Evolutionary conservation across 23 tunicate species (phyloP).

Genomic region (Ciona savignyi): DNA sequence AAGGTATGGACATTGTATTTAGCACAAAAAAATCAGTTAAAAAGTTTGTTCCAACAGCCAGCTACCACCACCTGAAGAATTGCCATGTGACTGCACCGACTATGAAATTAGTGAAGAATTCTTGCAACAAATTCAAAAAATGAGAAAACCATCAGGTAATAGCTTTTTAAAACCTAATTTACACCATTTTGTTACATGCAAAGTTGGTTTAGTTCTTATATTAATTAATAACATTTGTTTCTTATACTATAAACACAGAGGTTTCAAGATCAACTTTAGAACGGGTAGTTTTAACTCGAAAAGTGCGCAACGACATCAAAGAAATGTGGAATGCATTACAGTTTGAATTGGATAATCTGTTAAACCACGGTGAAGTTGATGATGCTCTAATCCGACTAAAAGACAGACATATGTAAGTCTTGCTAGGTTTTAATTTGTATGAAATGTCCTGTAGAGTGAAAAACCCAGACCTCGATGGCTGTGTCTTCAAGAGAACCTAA

Average conservation of each 20-base stretch:
- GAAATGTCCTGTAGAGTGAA: no score
- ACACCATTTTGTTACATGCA: no score
- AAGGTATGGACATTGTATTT: not conserved
- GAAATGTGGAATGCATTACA: not conserved
- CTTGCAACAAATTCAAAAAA: not conserved
- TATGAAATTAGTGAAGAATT: not conserved
- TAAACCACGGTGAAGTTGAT: not conserved
- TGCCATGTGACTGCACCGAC: not conserved
- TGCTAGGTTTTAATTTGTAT: no score
- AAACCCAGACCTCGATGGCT: no score
- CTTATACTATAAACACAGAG: no score
- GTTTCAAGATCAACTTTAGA: not conserved
- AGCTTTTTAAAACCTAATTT: no score
- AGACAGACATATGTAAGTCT: not conserved
- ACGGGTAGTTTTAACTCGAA: not conserved
- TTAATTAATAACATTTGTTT: no score
- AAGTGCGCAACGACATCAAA: not conserved
- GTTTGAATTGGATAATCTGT: not conserved
- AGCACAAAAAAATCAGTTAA: no score
- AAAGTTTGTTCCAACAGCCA: no score
- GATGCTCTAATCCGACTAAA: not conserved
- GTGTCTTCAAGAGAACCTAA: no score
- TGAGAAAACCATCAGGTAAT: not conserved
- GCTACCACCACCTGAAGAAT: no score
- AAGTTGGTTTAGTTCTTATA: no score